Evolutionary conservation across 35 echinoderm and acorn worm genomes (phyloP).

Genomic region (Heliocidaris tuberculata): DNA sequence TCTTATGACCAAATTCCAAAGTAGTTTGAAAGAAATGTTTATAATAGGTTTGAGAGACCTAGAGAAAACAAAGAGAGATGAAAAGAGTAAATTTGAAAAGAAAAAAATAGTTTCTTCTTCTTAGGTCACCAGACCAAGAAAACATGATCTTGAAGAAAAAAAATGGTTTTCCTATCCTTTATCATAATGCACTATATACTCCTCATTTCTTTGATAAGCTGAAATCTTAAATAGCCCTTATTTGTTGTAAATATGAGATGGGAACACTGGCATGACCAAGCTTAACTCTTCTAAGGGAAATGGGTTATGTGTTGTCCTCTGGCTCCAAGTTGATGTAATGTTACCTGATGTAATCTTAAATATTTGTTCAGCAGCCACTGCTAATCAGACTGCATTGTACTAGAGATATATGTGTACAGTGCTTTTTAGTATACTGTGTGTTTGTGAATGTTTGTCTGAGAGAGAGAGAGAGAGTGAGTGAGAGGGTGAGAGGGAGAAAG

Average conservation of each 20-base stretch:
- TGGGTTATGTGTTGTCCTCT: background rate
- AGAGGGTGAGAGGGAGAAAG: too few relatives aligned
- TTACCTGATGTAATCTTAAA: background rate
- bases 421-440: background rate
- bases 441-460: background rate
- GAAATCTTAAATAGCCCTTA: background rate
- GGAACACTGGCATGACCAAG: background rate
- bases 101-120: too few relatives aligned
- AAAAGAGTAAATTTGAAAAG: too few relatives aligned
- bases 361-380: background rate
- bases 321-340: background rate
- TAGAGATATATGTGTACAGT: background rate
- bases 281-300: background rate
- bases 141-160: background rate
- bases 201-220: background rate
- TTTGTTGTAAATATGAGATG: background rate
- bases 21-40: too few relatives aligned
- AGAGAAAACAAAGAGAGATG: too few relatives aligned
- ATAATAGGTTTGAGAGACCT: too few relatives aligned
- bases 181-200: too few relatives aligned
- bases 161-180: background rate
- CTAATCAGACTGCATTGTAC: background rate
- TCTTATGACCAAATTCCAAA: too few relatives aligned
- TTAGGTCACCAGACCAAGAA: too few relatives aligned
- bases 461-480: background rate